Evolutionary conservation across 2,797 vertebrate species (phyloP).

Genomic region (Manis crassicaudata): DNA sequence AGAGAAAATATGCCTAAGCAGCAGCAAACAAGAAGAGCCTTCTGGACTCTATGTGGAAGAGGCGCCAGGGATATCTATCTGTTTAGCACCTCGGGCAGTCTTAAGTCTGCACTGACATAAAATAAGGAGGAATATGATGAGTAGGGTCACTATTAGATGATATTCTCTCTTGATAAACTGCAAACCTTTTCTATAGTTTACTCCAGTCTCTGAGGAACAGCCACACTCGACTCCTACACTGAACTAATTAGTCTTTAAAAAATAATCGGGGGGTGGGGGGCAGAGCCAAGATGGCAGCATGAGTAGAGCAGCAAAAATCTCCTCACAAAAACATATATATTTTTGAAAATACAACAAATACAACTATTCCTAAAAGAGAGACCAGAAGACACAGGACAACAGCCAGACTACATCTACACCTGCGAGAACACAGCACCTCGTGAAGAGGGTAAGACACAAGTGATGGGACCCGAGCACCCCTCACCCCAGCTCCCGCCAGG

Average conservation of each 20-base stretch:
- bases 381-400: too few relatives aligned
- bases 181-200: not conserved
- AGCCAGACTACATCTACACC: too few relatives aligned
- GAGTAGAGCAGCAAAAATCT: too few relatives aligned
- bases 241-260: conserved; percentile 38
- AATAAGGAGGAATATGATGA: not conserved
- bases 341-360: too few relatives aligned
- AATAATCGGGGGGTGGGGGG: not conserved
- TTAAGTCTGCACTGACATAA: not conserved
- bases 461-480: too few relatives aligned
- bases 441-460: too few relatives aligned
- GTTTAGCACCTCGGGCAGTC: fast-evolving
- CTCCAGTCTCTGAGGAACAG: not conserved
- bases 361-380: too few relatives aligned
- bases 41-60: not conserved
- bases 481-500: too few relatives aligned
- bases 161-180: not conserved
- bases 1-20: not conserved
- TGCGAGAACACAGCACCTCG: too few relatives aligned
- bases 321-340: too few relatives aligned
- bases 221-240: not conserved
- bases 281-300: too few relatives aligned
- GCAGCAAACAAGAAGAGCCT: not conserved
- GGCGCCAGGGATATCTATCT: not conserved
- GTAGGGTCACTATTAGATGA: not conserved